These are phyloP conservation scores for Mirza zaza DNA, from an alignment of 2,113 vertebrate species.

Conservation along the genomic window DNA sequence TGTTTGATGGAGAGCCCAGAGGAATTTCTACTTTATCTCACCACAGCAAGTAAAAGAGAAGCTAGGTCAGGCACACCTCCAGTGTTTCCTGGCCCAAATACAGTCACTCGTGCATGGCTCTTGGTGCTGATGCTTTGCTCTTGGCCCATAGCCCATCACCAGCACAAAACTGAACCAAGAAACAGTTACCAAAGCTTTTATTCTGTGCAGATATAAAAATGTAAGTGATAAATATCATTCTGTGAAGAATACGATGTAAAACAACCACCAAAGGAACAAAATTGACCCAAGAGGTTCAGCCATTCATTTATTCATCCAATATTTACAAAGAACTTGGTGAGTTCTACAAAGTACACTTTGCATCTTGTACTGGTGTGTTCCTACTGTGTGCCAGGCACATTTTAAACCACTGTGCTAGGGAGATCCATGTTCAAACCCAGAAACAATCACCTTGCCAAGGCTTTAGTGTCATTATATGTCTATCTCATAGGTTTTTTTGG, in stretches of 20 bases:
- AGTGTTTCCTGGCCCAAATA: rapidly evolving
- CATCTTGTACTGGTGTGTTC: neutral
- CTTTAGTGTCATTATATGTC: too few species aligned
- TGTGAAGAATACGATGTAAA: neutral
- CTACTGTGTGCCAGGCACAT: neutral
- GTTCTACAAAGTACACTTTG: neutral
- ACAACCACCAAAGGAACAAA: neutral
- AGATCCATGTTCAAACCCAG: neutral
- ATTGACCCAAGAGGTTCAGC: neutral
- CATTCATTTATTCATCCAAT: neutral
- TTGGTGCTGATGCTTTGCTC: neutral
- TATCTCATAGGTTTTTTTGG: neutral
- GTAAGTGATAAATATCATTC: neutral
- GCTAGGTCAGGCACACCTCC: neutral
- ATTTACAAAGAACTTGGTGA: neutral
- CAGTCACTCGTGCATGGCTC: rapidly evolving
- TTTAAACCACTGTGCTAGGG: neutral
- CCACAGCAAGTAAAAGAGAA: neutral
- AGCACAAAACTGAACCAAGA: neutral
- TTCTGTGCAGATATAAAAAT: neutral
- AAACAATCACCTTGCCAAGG: rapidly evolving
- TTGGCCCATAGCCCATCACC: rapidly evolving
- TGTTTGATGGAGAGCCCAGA: neutral
- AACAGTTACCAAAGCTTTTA: neutral
- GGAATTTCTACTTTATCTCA: neutral